These are phyloP conservation scores for Drosophila mimetica DNA, from an alignment of 2,888 invertebrate genomes.

Conservation along the genomic window DNA sequence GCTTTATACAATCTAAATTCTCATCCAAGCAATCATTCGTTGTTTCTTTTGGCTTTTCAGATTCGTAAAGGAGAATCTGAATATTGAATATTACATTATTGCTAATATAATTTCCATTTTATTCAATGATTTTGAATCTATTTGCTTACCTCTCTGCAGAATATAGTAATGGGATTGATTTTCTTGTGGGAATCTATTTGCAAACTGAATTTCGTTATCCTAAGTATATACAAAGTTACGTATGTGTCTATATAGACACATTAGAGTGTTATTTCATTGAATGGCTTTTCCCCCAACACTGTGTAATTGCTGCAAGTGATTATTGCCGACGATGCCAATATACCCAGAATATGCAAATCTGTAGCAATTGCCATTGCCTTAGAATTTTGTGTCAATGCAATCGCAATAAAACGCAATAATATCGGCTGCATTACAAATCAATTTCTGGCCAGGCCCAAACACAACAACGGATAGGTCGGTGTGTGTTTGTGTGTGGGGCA, in stretches of 20 bases:
- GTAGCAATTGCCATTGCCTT: constrained; percentile 12
- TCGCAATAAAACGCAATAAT: constrained; percentile 43
- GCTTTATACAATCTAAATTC: too few species aligned
- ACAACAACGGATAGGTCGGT: not conserved
- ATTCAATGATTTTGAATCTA: not conserved
- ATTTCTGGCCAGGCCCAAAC: constrained; percentile 44
- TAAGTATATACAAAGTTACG: too few species aligned
- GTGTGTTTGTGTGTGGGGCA: constrained; percentile 4
- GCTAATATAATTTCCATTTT: not conserved
- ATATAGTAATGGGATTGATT: not conserved
- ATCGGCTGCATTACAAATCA: constrained; percentile 60
- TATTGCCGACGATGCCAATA: constrained; percentile 2
- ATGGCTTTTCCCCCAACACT: not conserved
- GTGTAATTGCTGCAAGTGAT: constrained; percentile 6
- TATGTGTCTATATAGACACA: too few species aligned
- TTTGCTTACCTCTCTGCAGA: not conserved
- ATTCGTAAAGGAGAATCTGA: too few species aligned
- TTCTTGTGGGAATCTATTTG: not conserved
- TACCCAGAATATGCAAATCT: constrained; percentile 19
- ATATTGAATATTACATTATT: too few species aligned
- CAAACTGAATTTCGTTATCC: not conserved
- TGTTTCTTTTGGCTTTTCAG: too few species aligned
- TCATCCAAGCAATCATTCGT: too few species aligned
- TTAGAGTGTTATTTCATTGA: constrained; percentile 1
- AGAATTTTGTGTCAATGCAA: constrained; percentile 26